phyloP scores from a whole-genome alignment of 1,140 invertebrate species.

The Harlomillsia oculata region DNA sequence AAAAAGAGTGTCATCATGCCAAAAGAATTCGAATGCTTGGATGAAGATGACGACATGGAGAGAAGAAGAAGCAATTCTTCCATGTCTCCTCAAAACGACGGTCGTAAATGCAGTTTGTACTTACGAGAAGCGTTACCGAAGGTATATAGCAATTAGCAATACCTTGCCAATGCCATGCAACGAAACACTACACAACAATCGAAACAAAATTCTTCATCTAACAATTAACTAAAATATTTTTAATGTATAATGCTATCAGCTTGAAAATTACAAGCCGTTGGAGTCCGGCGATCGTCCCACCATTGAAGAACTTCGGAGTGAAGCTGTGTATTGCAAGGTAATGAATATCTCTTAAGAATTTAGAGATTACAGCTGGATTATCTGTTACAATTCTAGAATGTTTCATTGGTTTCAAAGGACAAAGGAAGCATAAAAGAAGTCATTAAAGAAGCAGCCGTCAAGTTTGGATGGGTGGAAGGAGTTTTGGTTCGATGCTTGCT shows the following conservation, averaged over 20 bases:
- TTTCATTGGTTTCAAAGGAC: not conserved
- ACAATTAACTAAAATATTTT: not conserved
- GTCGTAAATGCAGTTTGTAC: constrained; percentile 39
- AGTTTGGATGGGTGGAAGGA: constrained; percentile 85
- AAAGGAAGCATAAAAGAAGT: not conserved
- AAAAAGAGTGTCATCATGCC: constrained; percentile 34
- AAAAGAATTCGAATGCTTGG: constrained; percentile 22
- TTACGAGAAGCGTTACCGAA: constrained; percentile 71
- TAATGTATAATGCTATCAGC: no score
- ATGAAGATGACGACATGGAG: constrained; percentile 11
- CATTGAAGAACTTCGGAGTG: constrained; percentile 34
- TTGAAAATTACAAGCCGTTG: constrained; percentile 82
- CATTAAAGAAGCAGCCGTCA: constrained; percentile 41
- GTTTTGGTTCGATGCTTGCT: constrained; percentile 71
- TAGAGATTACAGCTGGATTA: not conserved
- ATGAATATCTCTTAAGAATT: not conserved
- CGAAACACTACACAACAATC: no score
- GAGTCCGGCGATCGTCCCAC: constrained; percentile 46
- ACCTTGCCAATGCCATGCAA: not conserved
- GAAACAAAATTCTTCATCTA: not conserved
- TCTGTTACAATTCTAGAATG: not conserved
- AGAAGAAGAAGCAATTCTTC: not conserved
- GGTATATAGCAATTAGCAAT: no score
- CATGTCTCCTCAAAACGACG: constrained; percentile 25
- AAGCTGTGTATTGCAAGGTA: constrained; percentile 34